Evolutionary conservation across 2,888 invertebrate species (phyloP), one percentile per base, ranked within the genome.

Genomic region (Harmothoe impar): DNA sequence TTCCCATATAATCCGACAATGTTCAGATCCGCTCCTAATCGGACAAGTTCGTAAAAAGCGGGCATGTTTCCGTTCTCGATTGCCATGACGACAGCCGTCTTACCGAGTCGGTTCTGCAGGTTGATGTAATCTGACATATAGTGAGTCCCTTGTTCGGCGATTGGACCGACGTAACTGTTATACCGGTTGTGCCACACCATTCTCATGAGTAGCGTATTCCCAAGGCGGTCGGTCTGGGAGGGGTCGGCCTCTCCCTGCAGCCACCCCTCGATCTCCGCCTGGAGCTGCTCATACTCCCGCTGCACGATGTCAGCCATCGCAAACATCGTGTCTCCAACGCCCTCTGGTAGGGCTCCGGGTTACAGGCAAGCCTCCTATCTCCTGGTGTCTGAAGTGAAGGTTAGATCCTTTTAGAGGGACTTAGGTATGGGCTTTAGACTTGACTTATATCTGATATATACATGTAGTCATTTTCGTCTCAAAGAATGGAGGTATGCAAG

Each of bases 31-130:
- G 86, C 86, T n/a, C 86, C 86, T 29, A 86, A 33, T 52, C 52
- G 51, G 52, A 86, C 86, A 7, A 86, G 29, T 86, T 86, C 86
- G 29, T 86, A 86, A 20, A 86, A 86, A 25, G 86, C 86, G 29
- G 86, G 86, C 52, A 86, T 86, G 56, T 86, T 86, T 3, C 86
- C 86, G 25, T 86, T 86, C 56, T 86, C 86, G 10, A 86, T 86
- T 10, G 86, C 52, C 86, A 86, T 86, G 29, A 86, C 86, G 29
- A 86, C 86, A 3, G 86, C 86, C 10, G 86, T 86, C 31, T 86
- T 86, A 20, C 86, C 86, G 1, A 86, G 86, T 12, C 86, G 52
- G 56, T 86, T 86, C 86, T 86, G 86, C 0, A 86, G 86, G 54
- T 86, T 86, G 86, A 86, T 86, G 23, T 86, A 86, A 7, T 56